A percentile compares a stretch with the other conserved stretches of the same genome.
phyloP scores from a whole-genome alignment of 2,888 invertebrate species.

The Scaptomyza polygonia region DNA sequence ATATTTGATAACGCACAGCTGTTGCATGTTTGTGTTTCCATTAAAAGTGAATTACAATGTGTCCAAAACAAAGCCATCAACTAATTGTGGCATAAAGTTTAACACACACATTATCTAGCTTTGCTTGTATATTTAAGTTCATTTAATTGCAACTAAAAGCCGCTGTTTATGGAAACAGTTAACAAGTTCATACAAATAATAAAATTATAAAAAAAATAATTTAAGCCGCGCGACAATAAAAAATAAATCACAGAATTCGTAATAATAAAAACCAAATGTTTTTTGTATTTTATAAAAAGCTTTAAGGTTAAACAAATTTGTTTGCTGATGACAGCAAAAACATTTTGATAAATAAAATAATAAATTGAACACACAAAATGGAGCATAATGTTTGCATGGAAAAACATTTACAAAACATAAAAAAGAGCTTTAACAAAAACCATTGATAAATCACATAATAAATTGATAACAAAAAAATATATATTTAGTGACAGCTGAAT shows the following conservation, averaged over 20 bases:
- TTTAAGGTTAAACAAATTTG: neutral
- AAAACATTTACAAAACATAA: neutral
- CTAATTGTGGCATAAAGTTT: constrained; percentile 22
- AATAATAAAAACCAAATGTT: neutral
- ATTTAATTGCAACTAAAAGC: constrained; percentile 26
- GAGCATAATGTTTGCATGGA: neutral
- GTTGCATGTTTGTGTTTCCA: constrained; percentile 49
- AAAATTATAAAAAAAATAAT: no score
- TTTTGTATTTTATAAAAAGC: neutral
- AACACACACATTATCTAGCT: constrained; percentile 19
- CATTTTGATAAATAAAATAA: neutral
- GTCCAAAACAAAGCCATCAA: constrained; percentile 29
- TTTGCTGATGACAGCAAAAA: neutral
- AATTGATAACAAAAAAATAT: no score
- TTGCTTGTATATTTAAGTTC: constrained; percentile 19
- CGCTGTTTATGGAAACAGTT: constrained; percentile 9
- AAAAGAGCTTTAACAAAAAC: neutral
- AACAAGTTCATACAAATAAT: constrained; percentile 19
- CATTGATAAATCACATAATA: no score
- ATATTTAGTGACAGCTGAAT: no score
- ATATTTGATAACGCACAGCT: constrained; percentile 49
- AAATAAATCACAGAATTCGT: neutral
- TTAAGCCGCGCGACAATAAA: neutral
- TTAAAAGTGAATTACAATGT: constrained; percentile 59
- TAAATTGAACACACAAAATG: neutral